These are phyloP conservation scores for Anthoscopus minutus DNA, from an alignment of 2,113 vertebrate species.

Conservation along the genomic window DNA sequence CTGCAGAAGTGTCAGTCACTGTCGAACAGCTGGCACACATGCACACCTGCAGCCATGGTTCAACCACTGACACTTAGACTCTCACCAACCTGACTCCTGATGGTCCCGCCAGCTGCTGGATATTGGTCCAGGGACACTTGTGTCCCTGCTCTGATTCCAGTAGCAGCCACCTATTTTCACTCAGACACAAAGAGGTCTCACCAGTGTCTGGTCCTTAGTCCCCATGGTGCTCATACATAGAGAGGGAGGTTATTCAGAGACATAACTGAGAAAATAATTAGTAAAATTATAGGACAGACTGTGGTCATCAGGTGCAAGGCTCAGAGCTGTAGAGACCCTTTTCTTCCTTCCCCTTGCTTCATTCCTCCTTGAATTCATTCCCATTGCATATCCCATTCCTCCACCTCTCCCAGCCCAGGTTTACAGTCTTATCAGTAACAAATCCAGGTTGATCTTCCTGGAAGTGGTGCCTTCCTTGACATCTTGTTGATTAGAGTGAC, in stretches of 20 bases:
- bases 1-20: fast-evolving
- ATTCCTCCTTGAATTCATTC: neutral
- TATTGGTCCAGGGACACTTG: neutral
- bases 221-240: fast-evolving
- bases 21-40: fast-evolving
- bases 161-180: neutral
- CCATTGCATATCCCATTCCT: no score
- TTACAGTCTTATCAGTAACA: neutral
- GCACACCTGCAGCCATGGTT: neutral
- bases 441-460: neutral
- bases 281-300: neutral
- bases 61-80: fast-evolving
- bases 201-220: neutral
- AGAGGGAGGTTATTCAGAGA: neutral
- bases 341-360: neutral
- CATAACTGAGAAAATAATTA: neutral
- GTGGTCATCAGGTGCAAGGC: fast-evolving
- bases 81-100: fast-evolving
- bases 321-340: neutral
- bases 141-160: neutral
- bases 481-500: neutral
- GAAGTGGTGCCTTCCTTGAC: neutral
- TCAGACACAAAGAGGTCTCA: neutral
- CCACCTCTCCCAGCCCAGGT: fast-evolving
- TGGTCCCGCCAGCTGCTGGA: neutral